Base-by-base conservation (phyloP, 2,888 invertebrate species). In the Stenchaetothrips biformis region DNA sequence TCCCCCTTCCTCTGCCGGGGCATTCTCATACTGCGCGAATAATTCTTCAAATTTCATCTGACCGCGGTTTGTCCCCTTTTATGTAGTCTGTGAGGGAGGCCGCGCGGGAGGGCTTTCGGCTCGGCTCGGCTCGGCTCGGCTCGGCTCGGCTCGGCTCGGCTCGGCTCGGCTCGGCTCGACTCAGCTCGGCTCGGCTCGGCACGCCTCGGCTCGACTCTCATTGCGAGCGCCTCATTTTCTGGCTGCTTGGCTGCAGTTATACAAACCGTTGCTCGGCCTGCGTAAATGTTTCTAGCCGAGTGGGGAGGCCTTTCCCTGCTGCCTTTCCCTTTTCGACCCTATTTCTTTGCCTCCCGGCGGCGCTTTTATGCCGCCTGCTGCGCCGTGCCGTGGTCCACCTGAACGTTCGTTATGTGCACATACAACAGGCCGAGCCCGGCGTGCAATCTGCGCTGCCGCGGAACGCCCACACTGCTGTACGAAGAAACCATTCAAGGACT, bases 11-110 rank as follows among this genome's bases (percentile, higher is more conserved):
- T 18, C 53, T 18, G 2, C 53, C 53, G 25, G 25, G 11, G 67
- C 59, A 18, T 59, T 59, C 59, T 59, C 18, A 59, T 59, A 16
- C 59, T 16, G 59, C 59, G 59, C 59, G 59, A 59, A 59, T 59
- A 59, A 59, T 59, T 59, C 59, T 59, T 59, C 59, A 59, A 59
- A 59, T 59, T 59, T 59, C 59, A 59, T 59, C 13, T 59, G 59
- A 59, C 59, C 59, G 59, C 59, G 18, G 59, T 59, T 59, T 59
- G 59, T 59, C 59, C 59, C 59, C 59, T 59, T 59, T 59, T 59
- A 59, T 59, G 59, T 13, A 25, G 67, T 8, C 25, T 11, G 7
- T 4, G 67, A 18, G 18, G n/a, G n/a, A n/a, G 21, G 67, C 67
- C 53, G 13, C 13, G 53, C 13, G 53, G 37, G 37, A 37, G n/a